Percentiles rank a stretch among this genome's conserved stretches.
These are phyloP conservation scores for Arbacia lixula DNA, from an alignment of 53 echinoderm and acorn worm species.

Conservation along the genomic window DNA sequence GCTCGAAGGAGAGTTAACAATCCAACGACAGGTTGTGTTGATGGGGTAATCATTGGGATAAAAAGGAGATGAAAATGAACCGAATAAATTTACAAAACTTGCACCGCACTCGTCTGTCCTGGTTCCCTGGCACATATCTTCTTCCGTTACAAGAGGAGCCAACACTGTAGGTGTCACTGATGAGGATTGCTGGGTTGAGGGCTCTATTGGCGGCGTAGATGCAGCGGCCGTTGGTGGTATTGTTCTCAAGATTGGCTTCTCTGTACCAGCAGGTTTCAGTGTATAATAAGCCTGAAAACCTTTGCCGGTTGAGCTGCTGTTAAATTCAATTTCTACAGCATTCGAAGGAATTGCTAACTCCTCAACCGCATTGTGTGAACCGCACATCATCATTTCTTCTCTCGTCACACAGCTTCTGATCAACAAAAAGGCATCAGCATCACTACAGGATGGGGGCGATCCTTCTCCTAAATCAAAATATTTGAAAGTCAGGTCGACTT, in stretches of 20 bases:
- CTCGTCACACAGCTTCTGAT: conserved; percentile 24
- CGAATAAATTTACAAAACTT: background rate
- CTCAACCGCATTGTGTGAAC: background rate
- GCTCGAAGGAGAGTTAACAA: background rate
- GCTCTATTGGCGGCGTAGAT: background rate
- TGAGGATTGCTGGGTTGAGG: background rate
- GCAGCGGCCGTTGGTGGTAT: too few relatives aligned
- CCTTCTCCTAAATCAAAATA: conserved; percentile 26
- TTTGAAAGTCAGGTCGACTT: background rate
- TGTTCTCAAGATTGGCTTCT: too few relatives aligned
- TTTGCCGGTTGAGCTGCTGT: background rate
- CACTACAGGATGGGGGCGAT: background rate
- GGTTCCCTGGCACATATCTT: background rate
- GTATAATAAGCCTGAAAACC: conserved; percentile 43
- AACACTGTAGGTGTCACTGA: background rate
- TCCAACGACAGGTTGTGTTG: conserved; percentile 12
- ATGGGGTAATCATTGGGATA: background rate
- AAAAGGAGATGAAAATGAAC: conserved; percentile 7
- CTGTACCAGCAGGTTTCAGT: background rate
- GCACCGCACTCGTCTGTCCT: conserved; percentile 7
- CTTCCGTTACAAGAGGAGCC: background rate
- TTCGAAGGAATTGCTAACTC: background rate
- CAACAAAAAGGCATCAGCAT: background rate
- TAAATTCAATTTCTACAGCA: conserved; percentile 19
- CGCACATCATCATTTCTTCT: background rate